Evolutionary conservation across 1,140 invertebrate species (phyloP).

Genomic region (Olivierus martensii): DNA sequence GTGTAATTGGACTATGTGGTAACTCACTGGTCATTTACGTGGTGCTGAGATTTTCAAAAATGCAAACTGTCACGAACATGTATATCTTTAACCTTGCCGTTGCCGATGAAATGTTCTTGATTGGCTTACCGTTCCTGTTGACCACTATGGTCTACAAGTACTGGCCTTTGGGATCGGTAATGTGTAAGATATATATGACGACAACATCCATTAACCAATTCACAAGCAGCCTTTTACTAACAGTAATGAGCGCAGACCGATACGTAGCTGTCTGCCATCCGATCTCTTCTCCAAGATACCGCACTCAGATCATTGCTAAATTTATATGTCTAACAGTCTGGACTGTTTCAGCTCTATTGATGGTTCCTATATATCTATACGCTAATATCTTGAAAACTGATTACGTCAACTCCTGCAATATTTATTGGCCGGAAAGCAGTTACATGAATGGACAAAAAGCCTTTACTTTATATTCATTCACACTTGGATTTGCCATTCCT

Average conservation of each 20-base stretch:
- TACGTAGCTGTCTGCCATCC: constrained; percentile 94
- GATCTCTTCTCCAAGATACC: constrained; percentile 65
- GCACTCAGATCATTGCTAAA: constrained; percentile 74
- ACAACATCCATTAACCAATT: constrained; percentile 91
- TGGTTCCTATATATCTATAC: constrained; percentile 84
- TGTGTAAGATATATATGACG: constrained; percentile 88
- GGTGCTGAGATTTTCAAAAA: constrained; percentile 79
- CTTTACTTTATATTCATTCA: constrained; percentile 82
- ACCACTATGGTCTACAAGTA: constrained; percentile 65
- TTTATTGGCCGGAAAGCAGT: constrained; percentile 56
- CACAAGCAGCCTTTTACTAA: constrained; percentile 81
- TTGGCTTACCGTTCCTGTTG: constrained; percentile 83
- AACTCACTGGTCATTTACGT: constrained; percentile 94
- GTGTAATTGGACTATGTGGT: constrained; percentile 72
- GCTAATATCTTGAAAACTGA: constrained; percentile 48
- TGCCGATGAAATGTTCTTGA: constrained; percentile 88
- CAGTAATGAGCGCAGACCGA: constrained; percentile 89
- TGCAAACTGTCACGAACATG: constrained; percentile 95
- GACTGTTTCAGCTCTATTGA: constrained; percentile 63
- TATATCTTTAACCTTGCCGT: constrained; percentile 92
- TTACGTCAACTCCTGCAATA: constrained; percentile 50
- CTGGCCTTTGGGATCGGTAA: constrained; percentile 82
- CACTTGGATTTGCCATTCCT: constrained; percentile 84
- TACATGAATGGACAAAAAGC: constrained; percentile 43
- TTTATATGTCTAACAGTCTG: constrained; percentile 70